Conservation (phyloP, 2,888 invertebrate species). For the Cephus pulcher region DNA sequence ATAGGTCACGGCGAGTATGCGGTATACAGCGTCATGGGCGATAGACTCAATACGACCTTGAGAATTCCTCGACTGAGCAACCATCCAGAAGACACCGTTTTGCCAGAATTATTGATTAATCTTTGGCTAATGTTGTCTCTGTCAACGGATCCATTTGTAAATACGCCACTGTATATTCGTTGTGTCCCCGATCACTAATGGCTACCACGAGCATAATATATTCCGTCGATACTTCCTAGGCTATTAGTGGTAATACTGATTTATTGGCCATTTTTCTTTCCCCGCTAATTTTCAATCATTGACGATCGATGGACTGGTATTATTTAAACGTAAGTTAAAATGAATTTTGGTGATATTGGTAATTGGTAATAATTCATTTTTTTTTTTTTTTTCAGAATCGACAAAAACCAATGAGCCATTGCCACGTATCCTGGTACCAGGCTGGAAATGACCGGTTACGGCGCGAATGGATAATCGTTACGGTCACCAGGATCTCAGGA, state of each 20-base stretch:
- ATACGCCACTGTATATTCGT: not conserved
- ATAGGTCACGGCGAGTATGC: conserved; percentile 35
- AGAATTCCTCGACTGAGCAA: not conserved
- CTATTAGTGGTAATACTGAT: too few relatives aligned
- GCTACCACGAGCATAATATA: not conserved
- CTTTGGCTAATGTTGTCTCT: not conserved
- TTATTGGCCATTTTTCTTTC: not conserved
- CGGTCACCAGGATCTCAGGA: conserved; percentile 17
- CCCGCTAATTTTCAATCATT: not conserved
- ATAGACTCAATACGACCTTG: not conserved
- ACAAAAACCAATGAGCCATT: not conserved
- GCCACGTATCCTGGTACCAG: not conserved
- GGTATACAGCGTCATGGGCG: conserved; percentile 22
- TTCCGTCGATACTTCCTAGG: not conserved
- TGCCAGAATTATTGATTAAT: not conserved
- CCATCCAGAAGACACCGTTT: not conserved
- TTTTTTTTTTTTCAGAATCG: not conserved
- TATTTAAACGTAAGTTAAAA: not conserved
- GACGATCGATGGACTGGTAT: not conserved
- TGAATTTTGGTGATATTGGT: not conserved
- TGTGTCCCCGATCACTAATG: not conserved
- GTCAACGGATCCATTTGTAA: not conserved
- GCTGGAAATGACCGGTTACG: conserved; percentile 38
- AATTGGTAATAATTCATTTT: not conserved
- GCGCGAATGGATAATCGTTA: conserved; percentile 37